Conservation (phyloP, 2,113 vertebrate genomes). For the Heterochromis multidens region DNA sequence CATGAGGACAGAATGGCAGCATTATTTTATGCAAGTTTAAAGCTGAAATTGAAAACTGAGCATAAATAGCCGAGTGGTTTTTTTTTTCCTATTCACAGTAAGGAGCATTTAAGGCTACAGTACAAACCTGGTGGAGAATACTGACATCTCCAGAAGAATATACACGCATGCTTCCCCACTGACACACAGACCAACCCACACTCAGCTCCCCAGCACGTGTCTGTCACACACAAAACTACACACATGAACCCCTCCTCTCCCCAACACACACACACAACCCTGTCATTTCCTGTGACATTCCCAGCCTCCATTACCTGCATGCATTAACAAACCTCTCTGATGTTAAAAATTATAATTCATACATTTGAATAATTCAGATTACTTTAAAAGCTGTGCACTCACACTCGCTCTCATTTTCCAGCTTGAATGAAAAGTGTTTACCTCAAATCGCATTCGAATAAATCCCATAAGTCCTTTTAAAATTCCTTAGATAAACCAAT, state of each 20-base stretch:
- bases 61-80: background rate
- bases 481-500: conserved; percentile 69
- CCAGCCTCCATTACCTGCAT: conserved; percentile 64
- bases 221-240: conserved; percentile 5
- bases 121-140: background rate
- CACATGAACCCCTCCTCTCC: background rate
- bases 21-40: background rate
- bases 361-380: conserved; percentile 72
- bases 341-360: conserved; percentile 68
- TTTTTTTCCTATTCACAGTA: background rate
- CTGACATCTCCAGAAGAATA: background rate
- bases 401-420: conserved; percentile 38
- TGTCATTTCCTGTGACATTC: conserved; percentile 63
- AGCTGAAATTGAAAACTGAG: background rate
- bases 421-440: conserved; percentile 62
- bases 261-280: conserved; percentile 5
- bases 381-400: conserved; percentile 67
- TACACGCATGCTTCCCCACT: background rate
- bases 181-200: conserved; percentile 7
- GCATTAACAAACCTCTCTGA: conserved; percentile 60
- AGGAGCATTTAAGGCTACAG: background rate
- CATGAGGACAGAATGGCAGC: background rate
- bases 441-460: conserved; percentile 69
- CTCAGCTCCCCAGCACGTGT: background rate
- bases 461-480: conserved; percentile 67